Base-by-base conservation (phyloP, 2,888 invertebrate genomes). In the Acanthopleura granulata region DNA sequence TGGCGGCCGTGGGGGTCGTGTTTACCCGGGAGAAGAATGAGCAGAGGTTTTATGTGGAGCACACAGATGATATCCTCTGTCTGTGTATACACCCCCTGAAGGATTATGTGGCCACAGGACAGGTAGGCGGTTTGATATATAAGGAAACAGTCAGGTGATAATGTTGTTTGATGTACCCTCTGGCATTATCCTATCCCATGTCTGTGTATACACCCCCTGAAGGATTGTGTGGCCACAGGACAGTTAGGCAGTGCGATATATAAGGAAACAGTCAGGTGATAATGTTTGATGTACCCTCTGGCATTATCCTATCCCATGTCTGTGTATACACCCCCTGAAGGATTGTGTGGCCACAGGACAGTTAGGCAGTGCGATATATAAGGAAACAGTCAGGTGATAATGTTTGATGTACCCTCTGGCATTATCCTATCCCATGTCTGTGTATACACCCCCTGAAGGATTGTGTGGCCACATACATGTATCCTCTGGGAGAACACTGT, bases 31-130 rank as follows among this genome's bases (percentile, higher is more conserved):
- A 87, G 61, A 87, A 86, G 50, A 85, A 87, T 77, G 84, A 82
- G 4, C 91, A 91, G 82, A 81, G 87, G 18, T 90, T 91, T 81
- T 91, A 91, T 81, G 81, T 86, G 4, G 87, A 88, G 72, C 91
- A 91, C 80, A 91, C 90, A 3, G 91, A 91, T 81, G 91, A 91
- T 78, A 91, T 91, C 70, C 85, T 91, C 27, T 91, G 91, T 80
- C 85, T 91, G 18, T 86, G 88, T 75, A 83, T 91, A 25, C 91
- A 91, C 80, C 91, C 91, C 6, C 80, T 84, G 62, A 90, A 91
- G 77, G 89, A 91, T 73, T 81, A 89, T 40, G 87, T 91, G 25
- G 91, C 91, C 18, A 90, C 91, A 25, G 91, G 91, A 77, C 91
- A 91, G 90, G 91, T 91, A 78, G 72, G 73, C 18, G 12, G 22